These are phyloP conservation scores for Cyclargus thomasi DNA, from an alignment of 1,140 invertebrate genomes.

Conservation along the genomic window DNA sequence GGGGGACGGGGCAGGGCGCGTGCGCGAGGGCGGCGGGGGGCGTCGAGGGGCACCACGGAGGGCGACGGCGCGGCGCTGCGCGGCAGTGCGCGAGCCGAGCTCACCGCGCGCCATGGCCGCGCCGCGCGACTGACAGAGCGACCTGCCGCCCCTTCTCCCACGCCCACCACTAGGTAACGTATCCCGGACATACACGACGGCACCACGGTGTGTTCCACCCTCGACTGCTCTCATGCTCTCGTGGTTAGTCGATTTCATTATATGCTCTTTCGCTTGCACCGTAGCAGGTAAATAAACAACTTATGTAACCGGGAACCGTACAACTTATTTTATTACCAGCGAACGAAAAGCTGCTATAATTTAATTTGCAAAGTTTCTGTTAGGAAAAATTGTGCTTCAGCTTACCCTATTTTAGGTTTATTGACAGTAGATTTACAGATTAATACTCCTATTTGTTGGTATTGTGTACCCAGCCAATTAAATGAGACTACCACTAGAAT, in stretches of 20 bases:
- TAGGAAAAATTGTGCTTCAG: too few relatives aligned
- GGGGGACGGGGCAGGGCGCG: conserved; percentile 30
- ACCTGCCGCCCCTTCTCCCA: conserved; percentile 32
- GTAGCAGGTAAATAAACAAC: conserved; percentile 23
- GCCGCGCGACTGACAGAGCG: conserved; percentile 49
- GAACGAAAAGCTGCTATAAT: conserved; percentile 16
- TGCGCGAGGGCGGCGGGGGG: conserved; percentile 29
- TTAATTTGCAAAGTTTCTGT: not conserved
- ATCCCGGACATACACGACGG: conserved; percentile 25
- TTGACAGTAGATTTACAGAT: too few relatives aligned
- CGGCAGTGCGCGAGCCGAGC: conserved; percentile 50
- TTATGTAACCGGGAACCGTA: not conserved
- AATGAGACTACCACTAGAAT: too few relatives aligned
- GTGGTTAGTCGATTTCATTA: conserved; percentile 51
- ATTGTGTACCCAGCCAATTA: too few relatives aligned
- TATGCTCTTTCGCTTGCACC: conserved; percentile 18
- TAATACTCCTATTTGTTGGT: too few relatives aligned
- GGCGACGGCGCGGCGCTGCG: conserved; percentile 27
- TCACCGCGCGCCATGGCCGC: conserved; percentile 50
- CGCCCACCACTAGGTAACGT: conserved; percentile 45
- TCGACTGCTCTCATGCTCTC: conserved; percentile 68
- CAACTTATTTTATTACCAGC: conserved; percentile 9
- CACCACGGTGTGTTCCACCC: conserved; percentile 64
- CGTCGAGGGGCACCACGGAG: conserved; percentile 26
- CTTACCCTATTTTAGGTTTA: too few relatives aligned